Evolutionary conservation across 64 coral and sea anemone species (phyloP), one percentile per base, ranked within the genome.

Genomic region (Stichodactyla mertensii): DNA sequence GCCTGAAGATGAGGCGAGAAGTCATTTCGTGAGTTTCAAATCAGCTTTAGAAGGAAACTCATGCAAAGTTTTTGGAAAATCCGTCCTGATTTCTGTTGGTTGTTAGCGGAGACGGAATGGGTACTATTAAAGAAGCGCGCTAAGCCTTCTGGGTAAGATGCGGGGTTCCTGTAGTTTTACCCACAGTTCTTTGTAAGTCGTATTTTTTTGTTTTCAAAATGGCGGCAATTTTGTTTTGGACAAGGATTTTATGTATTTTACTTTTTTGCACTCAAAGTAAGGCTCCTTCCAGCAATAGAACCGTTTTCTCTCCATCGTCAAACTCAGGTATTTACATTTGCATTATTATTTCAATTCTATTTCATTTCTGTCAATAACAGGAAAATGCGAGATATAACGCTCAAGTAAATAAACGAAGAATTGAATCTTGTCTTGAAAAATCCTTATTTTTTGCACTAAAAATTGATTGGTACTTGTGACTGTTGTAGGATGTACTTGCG

Each of bases 401-500:
- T 31, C 28, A 31, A 31, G 28, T 31, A 31, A 31, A 31, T 31
- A 31, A 31, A 31, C 28, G 28, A 31, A 45, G 36, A 45, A 45
- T 45, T 45, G 36, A 45, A 45, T 2, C 36, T 45, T 45, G 36
- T 45, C 36, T 45, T 45, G 36, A 45, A 45, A 45, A 45, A 4
- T 45, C 36, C 36, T 45, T 45, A 45, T 45, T 45, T 45, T 45
- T 45, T 45, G 36, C 1, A 45, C 36, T 45, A 45, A 45, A 45
- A 45, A 45, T 45, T 45, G 36, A 45, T 45, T 45, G 36, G 36
- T 45, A 45, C 36, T 45, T 45, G 36, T 45, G 36, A 45, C 36
- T 45, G 36, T 57, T 66, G 20, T 71, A 96, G 94, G 91, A 45
- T 96, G 94, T 51, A 92, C 91, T 11, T 96, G 94, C 88, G 94